Percentiles rank a stretch among this genome's conserved stretches.
These are phyloP conservation scores for Psephotus haematonotus DNA, from an alignment of 2,113 vertebrate species.

Conservation along the genomic window DNA sequence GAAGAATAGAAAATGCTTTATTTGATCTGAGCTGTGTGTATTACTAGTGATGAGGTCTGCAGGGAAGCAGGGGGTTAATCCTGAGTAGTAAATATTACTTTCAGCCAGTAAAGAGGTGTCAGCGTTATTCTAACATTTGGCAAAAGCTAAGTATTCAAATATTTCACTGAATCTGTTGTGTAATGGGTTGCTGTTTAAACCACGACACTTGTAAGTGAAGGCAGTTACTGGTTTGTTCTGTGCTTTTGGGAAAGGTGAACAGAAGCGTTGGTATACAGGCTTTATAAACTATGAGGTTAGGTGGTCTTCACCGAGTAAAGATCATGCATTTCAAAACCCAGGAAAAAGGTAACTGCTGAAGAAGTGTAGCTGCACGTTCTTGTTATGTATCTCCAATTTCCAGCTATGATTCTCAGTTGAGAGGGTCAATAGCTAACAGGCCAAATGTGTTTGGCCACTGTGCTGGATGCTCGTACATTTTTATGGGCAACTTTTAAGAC, in stretches of 20 bases:
- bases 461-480: neutral
- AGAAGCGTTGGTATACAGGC: neutral
- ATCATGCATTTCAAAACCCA: accelerated
- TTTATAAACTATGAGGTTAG: neutral
- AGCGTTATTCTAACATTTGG: neutral
- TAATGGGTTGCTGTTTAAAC: neutral
- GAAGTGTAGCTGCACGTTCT: neutral
- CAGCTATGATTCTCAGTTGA: neutral
- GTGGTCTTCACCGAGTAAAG: neutral
- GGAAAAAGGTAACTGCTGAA: neutral
- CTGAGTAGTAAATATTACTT: neutral
- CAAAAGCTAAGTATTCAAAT: neutral
- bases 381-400: neutral
- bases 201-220: neutral
- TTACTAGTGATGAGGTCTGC: neutral
- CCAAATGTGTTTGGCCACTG: neutral
- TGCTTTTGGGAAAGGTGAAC: neutral
- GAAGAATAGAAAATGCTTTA: neutral
- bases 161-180: neutral
- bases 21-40: neutral
- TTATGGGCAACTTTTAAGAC: neutral
- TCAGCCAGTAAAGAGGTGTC: neutral
- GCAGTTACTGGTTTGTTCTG: neutral
- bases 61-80: neutral
- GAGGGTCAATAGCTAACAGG: neutral